A percentile compares a stretch with the other conserved stretches of the same genome.
These are phyloP conservation scores for Macaria liturata DNA, from an alignment of 2,888 invertebrate genomes.

Conservation along the genomic window DNA sequence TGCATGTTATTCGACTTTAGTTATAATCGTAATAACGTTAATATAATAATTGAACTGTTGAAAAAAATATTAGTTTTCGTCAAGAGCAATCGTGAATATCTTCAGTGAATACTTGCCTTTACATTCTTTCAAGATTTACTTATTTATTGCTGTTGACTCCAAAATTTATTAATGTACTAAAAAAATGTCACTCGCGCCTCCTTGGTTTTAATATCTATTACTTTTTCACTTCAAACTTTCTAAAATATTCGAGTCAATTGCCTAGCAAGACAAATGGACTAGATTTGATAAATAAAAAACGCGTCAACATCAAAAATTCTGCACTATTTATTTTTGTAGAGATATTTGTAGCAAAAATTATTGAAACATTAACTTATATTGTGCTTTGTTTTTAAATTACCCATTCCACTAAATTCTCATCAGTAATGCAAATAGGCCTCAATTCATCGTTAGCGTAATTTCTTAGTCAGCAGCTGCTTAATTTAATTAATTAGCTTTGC, in stretches of 20 bases:
- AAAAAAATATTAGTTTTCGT: no score
- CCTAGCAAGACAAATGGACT: slow-evolving; percentile 1
- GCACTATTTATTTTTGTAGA: not conserved
- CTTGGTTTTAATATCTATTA: slow-evolving; percentile 17
- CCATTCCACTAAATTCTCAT: not conserved
- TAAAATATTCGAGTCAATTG: slow-evolving; percentile 1
- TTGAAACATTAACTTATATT: not conserved
- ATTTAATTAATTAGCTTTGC: slow-evolving; percentile 11
- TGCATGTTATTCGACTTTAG: no score
- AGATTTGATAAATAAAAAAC: slow-evolving; percentile 6
- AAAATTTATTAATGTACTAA: slow-evolving; percentile 20
- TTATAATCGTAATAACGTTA: no score
- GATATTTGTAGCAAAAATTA: not conserved
- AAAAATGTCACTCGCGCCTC: slow-evolving; percentile 9
- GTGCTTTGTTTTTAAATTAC: not conserved
- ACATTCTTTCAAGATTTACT: slow-evolving; percentile 33
- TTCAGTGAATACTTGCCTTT: no score
- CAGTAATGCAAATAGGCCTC: not conserved
- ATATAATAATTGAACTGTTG: no score
- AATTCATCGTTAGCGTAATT: slow-evolving; percentile 7
- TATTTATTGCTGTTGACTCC: slow-evolving; percentile 37
- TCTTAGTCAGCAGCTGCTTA: not conserved
- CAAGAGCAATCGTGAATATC: no score
- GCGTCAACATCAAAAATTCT: not conserved
- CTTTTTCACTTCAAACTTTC: slow-evolving; percentile 6